A percentile compares a stretch with the other conserved stretches of the same genome.
phyloP scores from a whole-genome alignment of 2,113 vertebrate species.

The Sander vitreus region DNA sequence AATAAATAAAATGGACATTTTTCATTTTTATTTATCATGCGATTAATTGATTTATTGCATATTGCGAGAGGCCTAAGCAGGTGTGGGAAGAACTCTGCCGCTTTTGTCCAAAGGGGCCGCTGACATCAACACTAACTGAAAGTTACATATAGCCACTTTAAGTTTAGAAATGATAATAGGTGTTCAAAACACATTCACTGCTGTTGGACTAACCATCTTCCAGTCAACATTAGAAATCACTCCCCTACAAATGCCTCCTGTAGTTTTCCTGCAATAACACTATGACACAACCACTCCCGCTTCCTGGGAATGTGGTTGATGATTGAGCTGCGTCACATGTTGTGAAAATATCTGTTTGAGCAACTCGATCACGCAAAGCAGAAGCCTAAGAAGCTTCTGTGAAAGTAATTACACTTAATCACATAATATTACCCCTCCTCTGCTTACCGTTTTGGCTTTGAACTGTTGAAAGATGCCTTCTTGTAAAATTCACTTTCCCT shows the following conservation, averaged over 20 bases:
- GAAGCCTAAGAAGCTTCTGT: slow-evolving; percentile 51
- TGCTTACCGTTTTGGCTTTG: slow-evolving; percentile 48
- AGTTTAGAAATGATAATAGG: neutral
- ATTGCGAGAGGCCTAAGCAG: no score
- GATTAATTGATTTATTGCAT: no score
- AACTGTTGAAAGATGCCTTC: slow-evolving; percentile 32
- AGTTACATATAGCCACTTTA: no score
- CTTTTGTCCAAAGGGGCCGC: no score
- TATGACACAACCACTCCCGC: neutral
- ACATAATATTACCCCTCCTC: slow-evolving; percentile 65
- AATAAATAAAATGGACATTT: no score
- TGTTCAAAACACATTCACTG: neutral
- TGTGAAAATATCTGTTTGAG: slow-evolving; percentile 61
- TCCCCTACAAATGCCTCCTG: neutral
- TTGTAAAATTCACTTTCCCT: slow-evolving; percentile 42
- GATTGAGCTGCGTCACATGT: slow-evolving; percentile 35
- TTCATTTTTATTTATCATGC: no score
- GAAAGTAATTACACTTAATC: slow-evolving; percentile 64
- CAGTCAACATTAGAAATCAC: slow-evolving; percentile 18
- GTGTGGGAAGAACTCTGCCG: no score
- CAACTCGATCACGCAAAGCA: slow-evolving; percentile 43
- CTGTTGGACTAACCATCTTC: neutral
- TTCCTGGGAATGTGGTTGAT: slow-evolving; percentile 33
- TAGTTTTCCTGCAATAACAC: neutral
- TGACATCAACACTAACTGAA: no score